Base-by-base conservation (phyloP, 2,797 vertebrate genomes). In the Diceros bicornis region DNA sequence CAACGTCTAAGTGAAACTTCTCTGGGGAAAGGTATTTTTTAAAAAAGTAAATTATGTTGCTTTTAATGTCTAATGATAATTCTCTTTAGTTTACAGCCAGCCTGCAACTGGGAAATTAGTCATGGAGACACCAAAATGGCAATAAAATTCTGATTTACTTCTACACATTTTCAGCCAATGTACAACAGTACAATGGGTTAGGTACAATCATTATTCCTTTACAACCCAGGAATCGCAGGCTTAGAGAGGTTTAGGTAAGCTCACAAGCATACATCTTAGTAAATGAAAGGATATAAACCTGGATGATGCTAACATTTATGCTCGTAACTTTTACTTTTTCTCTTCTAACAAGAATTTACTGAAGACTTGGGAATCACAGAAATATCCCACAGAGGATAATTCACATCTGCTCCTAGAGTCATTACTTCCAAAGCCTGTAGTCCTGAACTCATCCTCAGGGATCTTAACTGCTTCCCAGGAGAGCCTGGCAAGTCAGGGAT, bases 1-100 rank as follows among this genome's bases (percentile, higher is more conserved):
- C 81, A 71, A 47, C 64, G 93, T 85, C 64, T 94, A 92, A 89
- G 74, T 94, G 62, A 57, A 89, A 66, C 29, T 41, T 94, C 59
- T 91, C 89, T 89, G 17, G 62, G 82, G 72, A 83, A 96, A 83
- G 34, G n/a, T 37, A 32, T 62, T 93, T 41, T 89, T 41, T 23
- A 27, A 27, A 37, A 64, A 96, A 62, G n/a, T 74, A 17, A 85
- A 93, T 57, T 85, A 64, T 44, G 29, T 50, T 69, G 25, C 34
- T 85, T 74, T 89, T 79, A 85, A 81, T 23, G 13, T 50, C 66
- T 94, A 74, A n/a, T 32, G 32, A 62, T 93, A 78, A 93, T 91
- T 93, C 47, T 72, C 29, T 90, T 72, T 55, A 62, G 47, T 85
- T 82, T 94, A 71, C 6, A 94, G 44, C 23, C 32, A 62, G 78